Base-by-base conservation (phyloP, 2,113 vertebrate species). In the Cavia aperea region DNA sequence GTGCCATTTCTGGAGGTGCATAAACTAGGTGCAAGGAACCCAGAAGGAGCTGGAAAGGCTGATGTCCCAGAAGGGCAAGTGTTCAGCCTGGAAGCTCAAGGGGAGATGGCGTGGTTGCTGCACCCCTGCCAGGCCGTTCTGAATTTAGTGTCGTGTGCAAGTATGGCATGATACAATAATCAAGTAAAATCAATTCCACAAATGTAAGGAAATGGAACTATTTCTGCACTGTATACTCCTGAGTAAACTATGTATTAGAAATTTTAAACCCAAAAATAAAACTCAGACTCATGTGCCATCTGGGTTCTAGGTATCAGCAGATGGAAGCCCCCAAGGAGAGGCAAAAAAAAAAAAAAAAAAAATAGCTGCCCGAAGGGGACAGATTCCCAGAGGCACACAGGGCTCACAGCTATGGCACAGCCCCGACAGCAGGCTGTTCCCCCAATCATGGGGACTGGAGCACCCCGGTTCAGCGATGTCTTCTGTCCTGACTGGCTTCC, bases 101-200 rank as follows among this genome's bases (percentile, higher is more conserved):
- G 23, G 6, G n/a, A 23, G 4, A 0, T 29, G 14, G 7, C 0
- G 0, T 4, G 56, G 33, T 21, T 0, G 2, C 51, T 1, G 0
- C 7, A 18, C 19, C 14, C 51, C 36, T 39, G 15, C 78, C 39
- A 3, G 39, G 4, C 58, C 21, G 68, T 51, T 70, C 16, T 56
- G 60, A 62, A 46, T n/a, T 31, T 73, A 10, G 36, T 46, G 7
- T 70, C 19, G 1, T n/a, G 43, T 29, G 5, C 24, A 19, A 7
- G 46, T 21, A 5, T 7, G 23, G 13, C 54, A 21, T 36, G 29
- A 7, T 24, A 54, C n/a, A 83, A 26, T 90, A 15, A 54, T 29
- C 11, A 39, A 33, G 26, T 7, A 62, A 49, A 49, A 2, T 1
- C 4, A 54, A 12, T 60, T 4, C 7, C 24, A 33, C 1, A 36